phyloP scores from a whole-genome alignment of 2,797 vertebrate genomes.

The Pantherophis vulpinus region DNA sequence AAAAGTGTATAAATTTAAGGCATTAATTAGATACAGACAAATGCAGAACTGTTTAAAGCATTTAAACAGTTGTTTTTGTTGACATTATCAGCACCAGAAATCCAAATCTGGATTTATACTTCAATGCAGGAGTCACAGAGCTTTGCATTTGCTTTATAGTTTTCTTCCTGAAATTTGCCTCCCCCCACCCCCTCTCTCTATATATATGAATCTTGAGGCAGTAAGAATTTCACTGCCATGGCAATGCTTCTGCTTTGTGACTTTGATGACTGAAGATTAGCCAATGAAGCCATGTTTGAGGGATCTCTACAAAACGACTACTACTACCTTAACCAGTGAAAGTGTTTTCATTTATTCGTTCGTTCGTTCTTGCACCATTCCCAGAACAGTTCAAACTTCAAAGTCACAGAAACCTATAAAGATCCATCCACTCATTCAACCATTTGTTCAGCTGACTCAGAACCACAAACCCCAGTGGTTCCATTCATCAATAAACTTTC shows the following conservation, averaged over 20 bases:
- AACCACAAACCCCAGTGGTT: too few species aligned
- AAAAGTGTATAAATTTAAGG: not conserved
- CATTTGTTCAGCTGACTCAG: too few species aligned
- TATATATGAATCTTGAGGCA: not conserved
- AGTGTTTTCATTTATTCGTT: not conserved
- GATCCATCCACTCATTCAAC: too few species aligned
- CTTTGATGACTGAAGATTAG: not conserved
- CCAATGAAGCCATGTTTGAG: not conserved
- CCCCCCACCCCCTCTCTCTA: not conserved
- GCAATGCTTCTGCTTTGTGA: not conserved
- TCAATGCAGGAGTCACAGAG: not conserved
- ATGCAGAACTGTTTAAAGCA: not conserved
- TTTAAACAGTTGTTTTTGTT: not conserved
- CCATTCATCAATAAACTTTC: too few species aligned
- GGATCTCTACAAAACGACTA: not conserved
- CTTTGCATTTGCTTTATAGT: not conserved
- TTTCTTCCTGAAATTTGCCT: not conserved
- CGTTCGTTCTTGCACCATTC: too few species aligned
- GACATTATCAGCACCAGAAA: not conserved
- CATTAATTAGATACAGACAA: not conserved
- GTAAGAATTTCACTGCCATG: not conserved
- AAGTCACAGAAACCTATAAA: too few species aligned
- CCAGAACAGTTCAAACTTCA: too few species aligned
- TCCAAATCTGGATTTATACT: not conserved
- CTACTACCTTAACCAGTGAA: not conserved